phyloP scores from a whole-genome alignment of 2,888 invertebrate genomes.

The Cynaeus angustus region DNA sequence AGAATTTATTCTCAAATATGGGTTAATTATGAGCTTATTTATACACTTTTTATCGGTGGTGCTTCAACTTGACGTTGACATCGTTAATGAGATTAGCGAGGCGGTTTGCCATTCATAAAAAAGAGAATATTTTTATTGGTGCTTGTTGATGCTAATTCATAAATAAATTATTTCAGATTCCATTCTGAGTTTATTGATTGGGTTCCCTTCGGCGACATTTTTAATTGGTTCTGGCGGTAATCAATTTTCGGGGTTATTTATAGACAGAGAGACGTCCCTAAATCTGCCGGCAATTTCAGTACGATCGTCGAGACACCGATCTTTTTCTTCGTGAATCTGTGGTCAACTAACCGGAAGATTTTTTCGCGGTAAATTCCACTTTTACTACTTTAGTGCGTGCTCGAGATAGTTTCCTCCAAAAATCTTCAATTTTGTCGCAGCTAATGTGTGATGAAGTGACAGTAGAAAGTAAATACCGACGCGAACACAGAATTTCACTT shows the following conservation, averaged over 20 bases:
- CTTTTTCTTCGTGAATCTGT: slow-evolving; percentile 10
- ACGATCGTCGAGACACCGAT: slow-evolving; percentile 15
- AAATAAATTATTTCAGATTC: slow-evolving; percentile 37
- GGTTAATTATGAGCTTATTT: slow-evolving; percentile 24
- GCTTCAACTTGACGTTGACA: slow-evolving; percentile 21
- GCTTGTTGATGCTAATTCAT: slow-evolving; percentile 37
- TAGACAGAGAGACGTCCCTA: slow-evolving; percentile 2
- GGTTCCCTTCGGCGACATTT: slow-evolving; percentile 31
- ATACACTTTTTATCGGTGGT: slow-evolving; percentile 1
- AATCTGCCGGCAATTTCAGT: too few relatives aligned
- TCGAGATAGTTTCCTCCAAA: slow-evolving; percentile 5
- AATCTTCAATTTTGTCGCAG: slow-evolving; percentile 21
- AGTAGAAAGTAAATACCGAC: slow-evolving; percentile 43
- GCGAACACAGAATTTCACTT: slow-evolving; percentile 43
- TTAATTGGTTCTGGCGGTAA: slow-evolving; percentile 36
- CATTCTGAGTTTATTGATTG: slow-evolving; percentile 18
- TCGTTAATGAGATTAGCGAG: slow-evolving; percentile 25
- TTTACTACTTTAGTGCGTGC: slow-evolving; percentile 25
- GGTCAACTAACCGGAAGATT: slow-evolving; percentile 11
- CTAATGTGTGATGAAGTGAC: slow-evolving; percentile 31
- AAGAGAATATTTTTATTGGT: slow-evolving; percentile 16
- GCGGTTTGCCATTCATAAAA: slow-evolving; percentile 17
- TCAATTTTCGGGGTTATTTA: slow-evolving; percentile 41
- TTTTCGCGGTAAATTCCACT: slow-evolving; percentile 22
- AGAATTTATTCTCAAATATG: slow-evolving; percentile 6